Base-by-base conservation (phyloP, 2,113 vertebrate genomes). In the Vidua macroura region DNA sequence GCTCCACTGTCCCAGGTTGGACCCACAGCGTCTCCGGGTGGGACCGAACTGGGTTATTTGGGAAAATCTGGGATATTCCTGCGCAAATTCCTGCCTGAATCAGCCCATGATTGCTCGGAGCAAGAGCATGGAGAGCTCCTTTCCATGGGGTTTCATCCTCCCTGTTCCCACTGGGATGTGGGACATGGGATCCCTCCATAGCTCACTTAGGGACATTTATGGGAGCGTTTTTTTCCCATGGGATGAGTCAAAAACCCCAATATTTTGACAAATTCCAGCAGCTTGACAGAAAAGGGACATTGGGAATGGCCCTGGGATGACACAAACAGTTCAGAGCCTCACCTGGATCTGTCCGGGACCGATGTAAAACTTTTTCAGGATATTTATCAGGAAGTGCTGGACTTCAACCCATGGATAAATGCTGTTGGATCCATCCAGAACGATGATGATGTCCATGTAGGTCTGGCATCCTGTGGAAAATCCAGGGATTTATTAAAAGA, bases 361-460 rank as follows among this genome's bases (percentile, higher is more conserved):
- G 2, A 99, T 98, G 95, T 99, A 98, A 84, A 99, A 99, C 96
- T 99, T 99, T 58, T 99, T 98, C 74, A 99, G 97, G 97, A 99
- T 98, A 92, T 98, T 99, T 92, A 99, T 99, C 92, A 99, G 98
- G 96, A 99, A 99, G 92, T 99, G 97, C 85, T 98, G 99, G n/a
- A 99, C 99, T 86, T 99, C 99, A 20, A 98, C 98, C 99, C 99
- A 99, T 2, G 99, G 99, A 53, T 99, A 99, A 64, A 99, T 99
- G 96, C 99, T 99, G 97, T 99, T 99, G 73, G 99, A 99, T 20
- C 99, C 99, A 4, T 99, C 99, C 97, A 99, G 97, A 25, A 99
- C 99, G 4, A 99, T 99, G 86, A 99, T 96, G 21, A 99, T 99
- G 96, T 99, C 99, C 98, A 99, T 99, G 97, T 99, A 99, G 0